Conservation (phyloP, 2,888 invertebrate species). For the Dasysyrphus tricinctus region DNA sequence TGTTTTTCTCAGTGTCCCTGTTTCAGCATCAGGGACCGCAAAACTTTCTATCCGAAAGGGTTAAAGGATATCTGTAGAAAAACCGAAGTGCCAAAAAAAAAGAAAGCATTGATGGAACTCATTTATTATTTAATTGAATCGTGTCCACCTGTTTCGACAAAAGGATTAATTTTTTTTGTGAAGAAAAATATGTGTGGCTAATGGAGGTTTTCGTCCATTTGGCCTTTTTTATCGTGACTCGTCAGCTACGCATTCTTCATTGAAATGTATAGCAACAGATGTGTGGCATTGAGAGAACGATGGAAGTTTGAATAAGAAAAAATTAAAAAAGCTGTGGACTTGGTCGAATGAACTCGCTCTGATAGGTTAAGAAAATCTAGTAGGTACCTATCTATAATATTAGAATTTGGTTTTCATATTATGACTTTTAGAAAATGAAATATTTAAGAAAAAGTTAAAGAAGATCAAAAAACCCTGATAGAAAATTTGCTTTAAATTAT, state of each 20-base stretch:
- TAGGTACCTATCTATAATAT: too few species aligned
- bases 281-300: not conserved
- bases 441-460: too few species aligned
- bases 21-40: conserved; percentile 20
- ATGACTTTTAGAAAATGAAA: too few species aligned
- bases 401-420: too few species aligned
- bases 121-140: conserved; percentile 71
- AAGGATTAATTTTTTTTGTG: conserved; percentile 24
- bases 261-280: conserved; percentile 42
- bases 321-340: not conserved
- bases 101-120: conserved; percentile 52
- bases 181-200: conserved; percentile 40
- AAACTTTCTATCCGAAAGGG: conserved; percentile 58
- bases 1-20: conserved; percentile 3
- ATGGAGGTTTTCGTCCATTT: conserved; percentile 37
- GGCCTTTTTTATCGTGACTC: conserved; percentile 43
- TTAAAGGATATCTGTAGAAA: conserved; percentile 13
- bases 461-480: too few species aligned
- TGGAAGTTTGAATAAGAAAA: conserved; percentile 24
- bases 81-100: conserved; percentile 28
- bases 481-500: too few species aligned
- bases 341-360: not conserved
- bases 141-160: conserved; percentile 54
- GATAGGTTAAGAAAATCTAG: not conserved
- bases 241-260: conserved; percentile 48